Evolutionary conservation across 2,888 invertebrate species (phyloP), one percentile per base, ranked within the genome.

Genomic region (Hofmannophila pseudospretella): DNA sequence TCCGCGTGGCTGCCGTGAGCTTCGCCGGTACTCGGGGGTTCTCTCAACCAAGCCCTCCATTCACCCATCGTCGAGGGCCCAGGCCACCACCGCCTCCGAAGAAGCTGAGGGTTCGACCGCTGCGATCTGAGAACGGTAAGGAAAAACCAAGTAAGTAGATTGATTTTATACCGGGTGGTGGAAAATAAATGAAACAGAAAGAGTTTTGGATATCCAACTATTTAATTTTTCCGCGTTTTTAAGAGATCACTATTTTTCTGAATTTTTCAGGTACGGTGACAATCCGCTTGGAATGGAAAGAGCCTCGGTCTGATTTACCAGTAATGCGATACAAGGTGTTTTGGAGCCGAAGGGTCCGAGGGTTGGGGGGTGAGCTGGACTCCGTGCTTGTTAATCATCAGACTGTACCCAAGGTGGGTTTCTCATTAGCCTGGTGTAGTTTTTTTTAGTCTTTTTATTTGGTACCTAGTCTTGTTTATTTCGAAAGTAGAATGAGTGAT

Each of bases 1-100:
- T 94, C 59, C 87, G 94, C n/a, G 91, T 94, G 3, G 93, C 94
- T 0, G 91, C 94, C 0, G 89, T 94, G 2, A 93, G 92, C 59
- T 89, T 88, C 1, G 88, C 90, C 34, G 94, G 94, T 0, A 92
- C 93, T 3, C 79, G 90, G 42, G 94, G 94, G 7, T 94, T 90
- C 58, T 93, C 93, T 0, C 74, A 81, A 11, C 89, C 89, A 0
- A 90, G 90, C 2, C 58, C 80, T 0, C 86, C 89, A 0, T 91
- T 91, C 59, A 90, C 89, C 20, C 87, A 89, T 0, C 80, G 89
- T 1, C 70, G 81, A 41, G 89, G 88, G 20, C 91, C 91, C 0
- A 79, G 90, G 31, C 90, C 91, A 4, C 92, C 91, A 0, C 88
- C 88, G 4, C 76, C 88, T 7, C 92, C 92, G 0, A 78, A 89